A percentile compares a stretch with the other conserved stretches of the same genome.
Conservation (phyloP, 1,140 invertebrate species). For the Drosophila bocqueti region DNA sequence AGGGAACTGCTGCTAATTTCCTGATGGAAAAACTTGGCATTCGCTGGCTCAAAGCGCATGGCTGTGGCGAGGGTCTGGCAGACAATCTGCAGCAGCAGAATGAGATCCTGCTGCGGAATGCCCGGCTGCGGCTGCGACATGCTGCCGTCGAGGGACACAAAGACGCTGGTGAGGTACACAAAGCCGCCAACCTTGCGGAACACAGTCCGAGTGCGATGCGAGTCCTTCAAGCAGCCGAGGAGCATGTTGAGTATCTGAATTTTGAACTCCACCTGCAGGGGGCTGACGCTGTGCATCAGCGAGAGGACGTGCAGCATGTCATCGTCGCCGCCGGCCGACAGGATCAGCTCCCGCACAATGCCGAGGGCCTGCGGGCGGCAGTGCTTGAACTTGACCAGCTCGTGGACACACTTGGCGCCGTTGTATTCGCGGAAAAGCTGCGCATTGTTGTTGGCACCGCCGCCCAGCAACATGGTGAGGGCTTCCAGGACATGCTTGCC, state of each 20-base stretch:
- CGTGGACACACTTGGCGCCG: conserved; percentile 95
- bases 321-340: conserved; percentile 96
- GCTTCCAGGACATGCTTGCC: conserved; percentile 95
- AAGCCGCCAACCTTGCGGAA: conserved; percentile 99
- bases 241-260: conserved; percentile 96
- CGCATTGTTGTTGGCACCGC: conserved; percentile 93
- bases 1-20: conserved; percentile 97
- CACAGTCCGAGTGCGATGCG: conserved; percentile 97
- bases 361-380: conserved; percentile 93
- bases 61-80: conserved; percentile 98
- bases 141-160: conserved; percentile 96
- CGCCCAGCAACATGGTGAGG: conserved; percentile 91
- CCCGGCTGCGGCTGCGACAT: conserved; percentile 80
- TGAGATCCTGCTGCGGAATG: conserved; percentile 86
- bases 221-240: conserved; percentile 95
- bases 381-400: conserved; percentile 93
- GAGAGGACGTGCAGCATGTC: conserved; percentile 97
- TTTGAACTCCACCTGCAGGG: conserved; percentile 92
- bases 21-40: conserved; percentile 98
- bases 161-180: conserved; percentile 97
- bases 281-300: conserved; percentile 94
- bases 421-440: conserved; percentile 96
- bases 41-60: conserved; percentile 99
- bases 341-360: conserved; percentile 94
- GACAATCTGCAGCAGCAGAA: conserved; percentile 93